Percentiles rank a stretch among this genome's conserved stretches.
These are phyloP conservation scores for Mesocricetus auratus DNA, from an alignment of 2,113 vertebrate genomes.

Conservation along the genomic window DNA sequence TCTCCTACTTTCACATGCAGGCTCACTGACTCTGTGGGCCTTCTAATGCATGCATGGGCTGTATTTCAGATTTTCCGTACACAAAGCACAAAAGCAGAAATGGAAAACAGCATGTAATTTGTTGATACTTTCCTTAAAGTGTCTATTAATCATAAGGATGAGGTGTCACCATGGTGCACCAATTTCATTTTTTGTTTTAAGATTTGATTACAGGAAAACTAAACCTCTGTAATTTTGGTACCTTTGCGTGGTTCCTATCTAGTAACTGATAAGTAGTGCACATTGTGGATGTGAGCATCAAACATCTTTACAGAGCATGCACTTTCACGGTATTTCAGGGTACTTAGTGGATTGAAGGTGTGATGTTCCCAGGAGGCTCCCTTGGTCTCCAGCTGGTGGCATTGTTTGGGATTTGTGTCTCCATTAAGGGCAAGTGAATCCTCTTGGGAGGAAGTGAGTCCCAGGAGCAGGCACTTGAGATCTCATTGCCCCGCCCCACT, in stretches of 20 bases:
- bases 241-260: slow-evolving; percentile 38
- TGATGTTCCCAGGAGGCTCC: not conserved
- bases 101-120: slow-evolving; percentile 24
- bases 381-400: no score
- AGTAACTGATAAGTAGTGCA: slow-evolving; percentile 1
- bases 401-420: not conserved
- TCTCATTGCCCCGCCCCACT: not conserved
- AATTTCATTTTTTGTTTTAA: slow-evolving; percentile 39
- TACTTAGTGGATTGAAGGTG: not conserved
- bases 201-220: not conserved
- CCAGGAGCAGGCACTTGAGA: not conserved
- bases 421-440: not conserved
- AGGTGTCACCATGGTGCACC: not conserved
- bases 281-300: not conserved
- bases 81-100: not conserved
- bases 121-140: not conserved
- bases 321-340: not conserved
- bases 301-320: not conserved
- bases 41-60: not conserved
- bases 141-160: not conserved
- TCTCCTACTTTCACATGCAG: slow-evolving; percentile 45
- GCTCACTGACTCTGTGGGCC: slow-evolving; percentile 14
- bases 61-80: not conserved
- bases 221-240: not conserved
- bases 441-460: not conserved